Evolutionary conservation across 2,797 vertebrate species (phyloP).

Genomic region (Falco peregrinus): DNA sequence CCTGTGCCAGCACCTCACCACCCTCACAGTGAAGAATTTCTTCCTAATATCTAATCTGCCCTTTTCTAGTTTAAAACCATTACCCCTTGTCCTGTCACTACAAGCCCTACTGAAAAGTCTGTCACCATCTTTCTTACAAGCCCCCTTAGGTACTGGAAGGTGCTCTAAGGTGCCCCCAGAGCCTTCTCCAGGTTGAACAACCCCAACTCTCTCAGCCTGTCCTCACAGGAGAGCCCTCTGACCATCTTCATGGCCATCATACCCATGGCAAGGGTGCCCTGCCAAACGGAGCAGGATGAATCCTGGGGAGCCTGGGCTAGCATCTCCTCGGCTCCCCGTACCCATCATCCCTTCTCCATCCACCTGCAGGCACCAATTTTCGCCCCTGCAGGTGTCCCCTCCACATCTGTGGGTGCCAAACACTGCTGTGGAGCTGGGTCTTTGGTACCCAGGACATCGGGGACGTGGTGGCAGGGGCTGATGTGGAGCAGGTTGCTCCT

Average conservation of each 20-base stretch:
- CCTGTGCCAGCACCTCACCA: too few species aligned
- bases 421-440: not conserved
- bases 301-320: not conserved
- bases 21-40: too few species aligned
- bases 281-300: rapidly evolving
- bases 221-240: too few species aligned
- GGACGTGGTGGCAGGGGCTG: not conserved
- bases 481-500: not conserved
- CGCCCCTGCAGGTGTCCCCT: not conserved
- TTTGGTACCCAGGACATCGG: not conserved
- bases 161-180: too few species aligned
- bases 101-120: too few species aligned
- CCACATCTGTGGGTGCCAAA: not conserved
- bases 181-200: too few species aligned
- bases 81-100: too few species aligned
- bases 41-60: too few species aligned
- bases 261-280: not conserved
- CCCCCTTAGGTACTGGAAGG: too few species aligned
- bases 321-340: not conserved
- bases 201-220: too few species aligned
- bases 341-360: not conserved
- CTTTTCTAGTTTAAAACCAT: too few species aligned
- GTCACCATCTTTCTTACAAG: too few species aligned
- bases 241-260: rapidly evolving
- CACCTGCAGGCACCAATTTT: rapidly evolving